phyloP scores from a whole-genome alignment of 2,888 invertebrate species.

The Andrena fulva region DNA sequence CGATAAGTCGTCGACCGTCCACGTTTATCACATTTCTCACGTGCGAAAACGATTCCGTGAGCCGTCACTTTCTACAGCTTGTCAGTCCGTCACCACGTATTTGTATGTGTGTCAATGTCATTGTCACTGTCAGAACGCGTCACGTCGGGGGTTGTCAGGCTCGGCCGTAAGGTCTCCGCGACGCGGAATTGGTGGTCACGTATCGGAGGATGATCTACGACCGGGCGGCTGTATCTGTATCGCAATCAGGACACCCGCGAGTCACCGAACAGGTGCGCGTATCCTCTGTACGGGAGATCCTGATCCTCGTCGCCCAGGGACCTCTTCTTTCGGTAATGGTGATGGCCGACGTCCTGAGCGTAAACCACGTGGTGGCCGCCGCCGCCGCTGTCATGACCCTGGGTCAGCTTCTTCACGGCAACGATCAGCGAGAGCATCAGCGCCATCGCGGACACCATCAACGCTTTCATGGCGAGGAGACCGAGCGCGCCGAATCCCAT shows the following conservation, averaged over 20 bases:
- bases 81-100: slow-evolving; percentile 55
- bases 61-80: slow-evolving; percentile 63
- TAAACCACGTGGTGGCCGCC: slow-evolving; percentile 86
- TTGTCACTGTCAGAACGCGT: slow-evolving; percentile 56
- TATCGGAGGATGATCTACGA: slow-evolving; percentile 8
- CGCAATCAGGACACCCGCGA: slow-evolving; percentile 64
- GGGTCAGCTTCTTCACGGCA: slow-evolving; percentile 90
- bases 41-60: slow-evolving; percentile 26
- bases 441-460: slow-evolving; percentile 90
- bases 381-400: slow-evolving; percentile 87
- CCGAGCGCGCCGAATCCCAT: slow-evolving; percentile 91
- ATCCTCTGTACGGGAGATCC: slow-evolving; percentile 85
- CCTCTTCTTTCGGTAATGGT: slow-evolving; percentile 86
- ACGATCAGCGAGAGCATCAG: slow-evolving; percentile 91
- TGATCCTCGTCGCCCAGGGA: slow-evolving; percentile 77
- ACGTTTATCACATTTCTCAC: slow-evolving; percentile 31
- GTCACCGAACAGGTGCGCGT: slow-evolving; percentile 76
- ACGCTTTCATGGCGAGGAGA: slow-evolving; percentile 91
- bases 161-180: slow-evolving; percentile 5
- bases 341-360: slow-evolving; percentile 87
- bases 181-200: neutral
- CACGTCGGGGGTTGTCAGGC: slow-evolving; percentile 5
- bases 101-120: slow-evolving; percentile 63
- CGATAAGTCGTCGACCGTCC: slow-evolving; percentile 9
- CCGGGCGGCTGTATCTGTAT: neutral